phyloP scores from a whole-genome alignment of 2,113 vertebrate species.

The Pandion haliaetus region DNA sequence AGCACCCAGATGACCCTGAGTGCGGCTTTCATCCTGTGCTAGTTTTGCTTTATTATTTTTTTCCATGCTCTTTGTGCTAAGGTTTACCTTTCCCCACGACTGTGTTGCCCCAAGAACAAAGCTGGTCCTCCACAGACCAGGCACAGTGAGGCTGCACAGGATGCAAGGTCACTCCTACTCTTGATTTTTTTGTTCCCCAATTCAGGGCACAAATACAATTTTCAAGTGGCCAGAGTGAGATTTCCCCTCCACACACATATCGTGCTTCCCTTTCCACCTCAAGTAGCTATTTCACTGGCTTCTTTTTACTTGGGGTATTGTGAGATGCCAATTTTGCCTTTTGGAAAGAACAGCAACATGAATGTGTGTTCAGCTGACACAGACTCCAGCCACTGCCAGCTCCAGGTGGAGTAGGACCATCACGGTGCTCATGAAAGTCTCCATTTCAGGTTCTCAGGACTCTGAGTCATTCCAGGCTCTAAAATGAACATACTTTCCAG shows the following conservation, averaged over 20 bases:
- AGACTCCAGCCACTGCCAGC: background rate
- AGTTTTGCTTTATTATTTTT: background rate
- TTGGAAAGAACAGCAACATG: background rate
- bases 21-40: constrained; percentile 1
- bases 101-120: background rate
- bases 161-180: background rate
- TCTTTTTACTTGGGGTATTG: background rate
- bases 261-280: background rate
- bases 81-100: background rate
- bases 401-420: background rate
- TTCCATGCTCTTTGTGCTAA: background rate
- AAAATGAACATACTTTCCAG: background rate
- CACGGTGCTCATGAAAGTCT: rapidly evolving
- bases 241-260: background rate
- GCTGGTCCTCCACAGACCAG: background rate
- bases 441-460: background rate
- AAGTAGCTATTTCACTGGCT: background rate
- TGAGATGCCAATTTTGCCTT: background rate
- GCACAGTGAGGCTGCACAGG: background rate
- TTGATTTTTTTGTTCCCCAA: background rate
- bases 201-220: background rate
- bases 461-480: background rate
- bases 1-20: constrained; percentile 9
- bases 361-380: background rate
- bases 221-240: background rate